Base-by-base conservation (phyloP, 2,797 vertebrate genomes). In the Pampus argenteus region DNA sequence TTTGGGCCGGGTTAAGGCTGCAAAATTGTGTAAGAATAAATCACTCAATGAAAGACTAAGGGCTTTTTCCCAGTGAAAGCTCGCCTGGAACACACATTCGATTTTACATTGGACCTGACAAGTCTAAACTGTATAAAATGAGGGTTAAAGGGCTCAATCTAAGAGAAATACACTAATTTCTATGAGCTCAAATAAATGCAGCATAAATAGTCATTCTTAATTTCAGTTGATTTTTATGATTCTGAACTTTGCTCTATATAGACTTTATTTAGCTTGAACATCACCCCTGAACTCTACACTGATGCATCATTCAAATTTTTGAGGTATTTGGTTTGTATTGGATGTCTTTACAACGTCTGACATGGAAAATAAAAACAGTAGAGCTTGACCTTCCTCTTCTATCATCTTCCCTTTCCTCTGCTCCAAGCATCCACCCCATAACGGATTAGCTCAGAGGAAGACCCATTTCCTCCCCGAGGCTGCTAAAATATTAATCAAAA, bases 401-500 rank as follows among this genome's bases (percentile, higher is more conserved):
- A 91, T 93, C 89, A 92, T 90, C 82, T 85, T 71, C 73, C 79
- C 78, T 86, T 70, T 76, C 86, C 89, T 91, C 90, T 93, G 87
- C 94, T 95, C 93, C 89, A 82, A 92, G 90, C 88, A 91, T 90
- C 86, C 88, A 93, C 90, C 95, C 95, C 93, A 93, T 96, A 95
- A 96, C 95, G 95, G 96, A 96, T 96, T 96, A 96, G 95, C 95
- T 95, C 92, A 93, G 94, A 95, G 95, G 96, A 97, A 97, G 94
- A 96, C 94, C 90, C 93, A 96, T 96, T 98, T 97, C 96, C 95
- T 96, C 95, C 95, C 94, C 23, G 85, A 90, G 90, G 96, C 94
- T 98, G 95, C 96, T 98, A 95, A 98, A 98, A 97, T 97, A 98
- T 98, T 98, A 97, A 98, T 97, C 96, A 97, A 97, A 96, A 94